These are phyloP conservation scores for Bagarius yarrelli DNA, from an alignment of 2,113 vertebrate species.

Conservation along the genomic window DNA sequence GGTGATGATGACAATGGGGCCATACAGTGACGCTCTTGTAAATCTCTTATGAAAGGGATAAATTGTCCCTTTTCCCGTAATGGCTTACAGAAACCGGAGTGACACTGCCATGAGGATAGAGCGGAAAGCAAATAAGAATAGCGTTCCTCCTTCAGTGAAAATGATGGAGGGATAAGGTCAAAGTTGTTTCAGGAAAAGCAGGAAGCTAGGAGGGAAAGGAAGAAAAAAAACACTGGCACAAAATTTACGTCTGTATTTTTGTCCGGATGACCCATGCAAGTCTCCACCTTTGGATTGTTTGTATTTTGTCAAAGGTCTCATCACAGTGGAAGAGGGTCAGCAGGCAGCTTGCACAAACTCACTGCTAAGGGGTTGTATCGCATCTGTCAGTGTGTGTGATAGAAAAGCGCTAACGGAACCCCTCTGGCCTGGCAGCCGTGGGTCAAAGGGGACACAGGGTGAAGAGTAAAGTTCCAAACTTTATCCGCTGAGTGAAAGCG, in stretches of 20 bases:
- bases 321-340: slow-evolving; percentile 48
- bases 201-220: slow-evolving; percentile 34
- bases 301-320: slow-evolving; percentile 44
- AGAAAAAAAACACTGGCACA: slow-evolving; percentile 32
- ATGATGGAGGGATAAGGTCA: background rate
- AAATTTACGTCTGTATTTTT: slow-evolving; percentile 21
- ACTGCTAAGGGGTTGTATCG: slow-evolving; percentile 41
- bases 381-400: slow-evolving; percentile 51
- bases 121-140: slow-evolving; percentile 21
- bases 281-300: slow-evolving; percentile 41
- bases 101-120: background rate
- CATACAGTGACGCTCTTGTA: background rate
- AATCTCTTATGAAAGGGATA: background rate
- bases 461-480: slow-evolving; percentile 65
- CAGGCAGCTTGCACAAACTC: slow-evolving; percentile 37
- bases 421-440: slow-evolving; percentile 56
- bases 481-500: slow-evolving; percentile 35
- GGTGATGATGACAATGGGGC: background rate
- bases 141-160: slow-evolving; percentile 8
- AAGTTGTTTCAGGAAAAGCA: slow-evolving; percentile 31
- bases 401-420: slow-evolving; percentile 63
- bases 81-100: background rate
- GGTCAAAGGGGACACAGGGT: slow-evolving; percentile 44
- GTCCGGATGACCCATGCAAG: slow-evolving; percentile 43
- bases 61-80: slow-evolving; percentile 5